A percentile compares a stretch with the other conserved stretches of the same genome.
Evolutionary conservation across 2,797 vertebrate species (phyloP).

Genomic region (Perodicticus potto): DNA sequence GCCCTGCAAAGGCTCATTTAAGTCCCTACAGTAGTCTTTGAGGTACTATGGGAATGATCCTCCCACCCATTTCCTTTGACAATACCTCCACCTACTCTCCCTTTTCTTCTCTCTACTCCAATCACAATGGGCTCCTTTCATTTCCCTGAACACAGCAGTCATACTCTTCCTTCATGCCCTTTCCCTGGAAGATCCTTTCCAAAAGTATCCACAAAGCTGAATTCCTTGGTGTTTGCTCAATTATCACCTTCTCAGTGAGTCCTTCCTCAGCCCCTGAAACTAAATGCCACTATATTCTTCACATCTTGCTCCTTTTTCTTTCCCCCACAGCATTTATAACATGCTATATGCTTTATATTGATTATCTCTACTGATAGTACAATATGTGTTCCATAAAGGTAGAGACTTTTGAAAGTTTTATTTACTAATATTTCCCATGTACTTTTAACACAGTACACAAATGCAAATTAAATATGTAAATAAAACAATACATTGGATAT

Average conservation of each 20-base stretch:
- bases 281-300: not conserved
- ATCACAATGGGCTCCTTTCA: not conserved
- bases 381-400: not conserved
- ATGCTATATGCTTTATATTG: conserved; percentile 6
- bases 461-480: conserved; percentile 52
- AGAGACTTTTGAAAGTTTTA: conserved; percentile 2
- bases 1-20: not conserved
- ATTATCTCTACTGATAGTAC: not conserved
- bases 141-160: not conserved
- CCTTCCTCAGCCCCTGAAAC: not conserved
- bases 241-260: not conserved
- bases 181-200: not conserved
- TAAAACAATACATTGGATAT: not conserved
- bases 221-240: not conserved
- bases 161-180: not conserved
- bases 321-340: conserved; percentile 2
- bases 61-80: not conserved
- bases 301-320: not conserved
- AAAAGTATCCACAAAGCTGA: not conserved
- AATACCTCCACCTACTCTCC: not conserved
- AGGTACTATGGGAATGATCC: not conserved
- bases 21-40: not conserved
- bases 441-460: conserved; percentile 32
- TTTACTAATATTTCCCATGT: conserved; percentile 28
- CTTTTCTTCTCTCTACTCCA: not conserved